Base-by-base conservation (phyloP, 2,797 vertebrate species). In the Orientallactaga sibirica region DNA sequence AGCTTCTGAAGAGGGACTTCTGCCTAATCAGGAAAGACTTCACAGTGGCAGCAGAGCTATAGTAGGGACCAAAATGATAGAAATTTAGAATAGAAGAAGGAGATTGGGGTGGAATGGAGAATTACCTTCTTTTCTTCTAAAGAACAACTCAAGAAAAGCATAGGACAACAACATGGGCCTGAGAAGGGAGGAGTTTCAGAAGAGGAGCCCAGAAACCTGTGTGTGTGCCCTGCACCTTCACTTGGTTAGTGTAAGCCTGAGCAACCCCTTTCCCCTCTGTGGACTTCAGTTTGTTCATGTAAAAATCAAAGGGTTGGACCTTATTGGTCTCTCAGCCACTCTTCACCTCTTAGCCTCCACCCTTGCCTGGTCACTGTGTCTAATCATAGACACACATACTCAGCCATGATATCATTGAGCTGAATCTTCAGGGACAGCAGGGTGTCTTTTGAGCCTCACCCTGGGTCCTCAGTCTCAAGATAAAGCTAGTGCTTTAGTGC, bases 401-500 rank as follows among this genome's bases (percentile, higher is more conserved):
- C 19, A 37, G 1, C 22, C 9, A 27, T 58, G 71, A 14, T 16
- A 24, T 24, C n/a, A 3, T 1, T 20, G 4, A 75, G 29, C 52
- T 55, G 33, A 14, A 24, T 43, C 15, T 61, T 92, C 64, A 24
- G 61, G 12, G 19, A 55, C 18, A 43, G 43, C 24, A 10, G 7
- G 16, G 7, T 27, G 22, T 73, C 20, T 90, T 18, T 27, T n/a
- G 75, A 92, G 64, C 10, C 62, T 78, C 73, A 6, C 2, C 22
- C 29, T 48, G 12, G 48, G 4, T 4, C 4, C 55, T 27, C 48
- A 5, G 3, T 4, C 10, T 78, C n/a, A 5, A n/a, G 18, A 2
- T 55, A 33, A 16, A 55, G 62, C 20, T 19, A 6, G 16, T 0
- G 8, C 0, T 6, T 1, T 3, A 5, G 29, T 14, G 3, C 48